Evolutionary conservation across 1,140 invertebrate genomes (phyloP).

Genomic region (Campoletis sonorensis): DNA sequence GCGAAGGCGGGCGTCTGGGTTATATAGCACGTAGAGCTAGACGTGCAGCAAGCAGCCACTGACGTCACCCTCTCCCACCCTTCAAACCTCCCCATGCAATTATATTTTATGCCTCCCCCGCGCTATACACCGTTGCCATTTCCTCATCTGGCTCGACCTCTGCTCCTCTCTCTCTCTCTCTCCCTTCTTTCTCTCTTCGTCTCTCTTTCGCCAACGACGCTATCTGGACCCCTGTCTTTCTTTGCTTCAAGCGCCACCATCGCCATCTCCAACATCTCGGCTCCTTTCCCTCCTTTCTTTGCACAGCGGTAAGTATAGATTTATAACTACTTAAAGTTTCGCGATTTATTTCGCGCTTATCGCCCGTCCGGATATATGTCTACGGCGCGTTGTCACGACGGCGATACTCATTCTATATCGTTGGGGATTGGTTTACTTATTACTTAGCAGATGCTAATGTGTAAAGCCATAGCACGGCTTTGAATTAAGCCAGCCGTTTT

Average conservation of each 20-base stretch:
- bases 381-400: slow-evolving; percentile 50
- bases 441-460: slow-evolving; percentile 76
- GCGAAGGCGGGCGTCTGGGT: slow-evolving; percentile 59
- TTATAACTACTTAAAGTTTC: slow-evolving; percentile 77
- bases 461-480: slow-evolving; percentile 60
- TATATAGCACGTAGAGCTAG: slow-evolving; percentile 65
- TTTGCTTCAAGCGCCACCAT: slow-evolving; percentile 4
- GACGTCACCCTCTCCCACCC: slow-evolving; percentile 70
- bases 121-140: slow-evolving; percentile 64
- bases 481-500: slow-evolving; percentile 70
- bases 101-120: slow-evolving; percentile 74
- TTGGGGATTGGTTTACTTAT: slow-evolving; percentile 71
- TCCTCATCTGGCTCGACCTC: slow-evolving; percentile 59
- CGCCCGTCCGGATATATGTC: slow-evolving; percentile 72
- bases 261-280: slow-evolving; percentile 19
- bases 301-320: slow-evolving; percentile 72
- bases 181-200: slow-evolving; percentile 20
- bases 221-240: slow-evolving; percentile 35
- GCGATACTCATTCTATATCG: background rate
- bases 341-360: slow-evolving; percentile 77
- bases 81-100: slow-evolving; percentile 66
- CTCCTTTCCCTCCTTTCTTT: slow-evolving; percentile 47
- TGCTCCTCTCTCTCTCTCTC: slow-evolving; percentile 43
- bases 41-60: slow-evolving; percentile 63
- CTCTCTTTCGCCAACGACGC: background rate